These are phyloP conservation scores for Arion vulgaris DNA, from an alignment of 1,140 invertebrate species.

Conservation along the genomic window DNA sequence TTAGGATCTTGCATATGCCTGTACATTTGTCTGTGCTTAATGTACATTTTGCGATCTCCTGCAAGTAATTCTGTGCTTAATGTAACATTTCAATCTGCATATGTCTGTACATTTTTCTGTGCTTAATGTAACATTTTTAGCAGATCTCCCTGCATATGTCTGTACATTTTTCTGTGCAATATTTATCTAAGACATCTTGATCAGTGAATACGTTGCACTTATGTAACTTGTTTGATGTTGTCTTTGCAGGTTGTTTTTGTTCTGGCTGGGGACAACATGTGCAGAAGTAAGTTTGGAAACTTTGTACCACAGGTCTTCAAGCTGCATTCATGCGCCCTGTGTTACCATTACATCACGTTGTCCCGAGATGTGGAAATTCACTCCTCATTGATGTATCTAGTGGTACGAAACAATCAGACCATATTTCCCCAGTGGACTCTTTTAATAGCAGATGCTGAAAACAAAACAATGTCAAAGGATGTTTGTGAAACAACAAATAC, in stretches of 20 bases:
- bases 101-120: no score
- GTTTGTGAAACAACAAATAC: constrained; percentile 52
- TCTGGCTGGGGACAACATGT: constrained; percentile 68
- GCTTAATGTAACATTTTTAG: no score
- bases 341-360: constrained; percentile 60
- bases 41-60: no score
- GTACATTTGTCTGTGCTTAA: no score
- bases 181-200: no score
- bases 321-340: constrained; percentile 65
- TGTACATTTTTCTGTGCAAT: no score
- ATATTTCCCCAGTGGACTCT: constrained; percentile 18
- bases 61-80: no score
- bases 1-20: no score
- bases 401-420: constrained; percentile 39
- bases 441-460: constrained; percentile 48
- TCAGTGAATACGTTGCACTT: no score
- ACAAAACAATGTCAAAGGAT: constrained; percentile 44
- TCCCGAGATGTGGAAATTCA: constrained; percentile 22
- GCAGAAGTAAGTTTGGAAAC: constrained; percentile 83
- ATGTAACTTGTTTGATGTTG: no score
- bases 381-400: constrained; percentile 24
- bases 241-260: constrained; percentile 11
- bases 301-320: constrained; percentile 76
- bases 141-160: no score
- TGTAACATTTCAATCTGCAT: no score